Evolutionary conservation across 2,113 vertebrate genomes (phyloP).

Genomic region (Hyperopisus bebe): DNA sequence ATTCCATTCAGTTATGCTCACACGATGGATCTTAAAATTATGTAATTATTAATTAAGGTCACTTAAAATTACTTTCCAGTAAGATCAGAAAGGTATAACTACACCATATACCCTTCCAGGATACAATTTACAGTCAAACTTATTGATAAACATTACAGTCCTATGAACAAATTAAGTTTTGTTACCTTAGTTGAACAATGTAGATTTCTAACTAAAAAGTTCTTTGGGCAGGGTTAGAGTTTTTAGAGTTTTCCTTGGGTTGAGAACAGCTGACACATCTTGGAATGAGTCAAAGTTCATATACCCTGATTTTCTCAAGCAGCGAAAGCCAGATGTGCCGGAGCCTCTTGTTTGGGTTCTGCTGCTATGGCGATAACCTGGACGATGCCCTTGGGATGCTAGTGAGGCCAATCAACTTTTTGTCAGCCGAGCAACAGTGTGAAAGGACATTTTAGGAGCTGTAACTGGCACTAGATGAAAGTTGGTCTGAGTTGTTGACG

Average conservation of each 20-base stretch:
- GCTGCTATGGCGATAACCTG: not conserved
- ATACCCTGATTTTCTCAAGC: not conserved
- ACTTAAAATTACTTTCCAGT: conserved; percentile 21
- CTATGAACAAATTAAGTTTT: not conserved
- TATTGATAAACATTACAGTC: not conserved
- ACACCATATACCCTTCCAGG: not conserved
- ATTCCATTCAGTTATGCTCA: not conserved
- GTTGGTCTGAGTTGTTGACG: not conserved
- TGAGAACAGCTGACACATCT: not conserved
- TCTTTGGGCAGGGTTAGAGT: not conserved
- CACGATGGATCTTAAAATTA: not conserved
- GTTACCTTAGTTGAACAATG: not conserved
- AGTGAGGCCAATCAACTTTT: not conserved
- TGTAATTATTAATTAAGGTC: conserved; percentile 18
- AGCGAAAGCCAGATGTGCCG: not conserved
- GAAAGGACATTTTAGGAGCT: no score
- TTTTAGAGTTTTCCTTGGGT: no score
- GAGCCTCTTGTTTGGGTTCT: not conserved
- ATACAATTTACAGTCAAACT: not conserved
- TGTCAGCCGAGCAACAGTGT: not conserved
- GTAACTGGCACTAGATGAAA: not conserved
- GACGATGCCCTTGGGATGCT: not conserved
- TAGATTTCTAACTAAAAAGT: not conserved
- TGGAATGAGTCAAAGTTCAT: not conserved
- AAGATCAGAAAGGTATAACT: not conserved